Percentiles rank a stretch among this genome's conserved stretches.
These are phyloP conservation scores for Myathropa florea DNA, from an alignment of 2,888 invertebrate genomes.

Conservation along the genomic window DNA sequence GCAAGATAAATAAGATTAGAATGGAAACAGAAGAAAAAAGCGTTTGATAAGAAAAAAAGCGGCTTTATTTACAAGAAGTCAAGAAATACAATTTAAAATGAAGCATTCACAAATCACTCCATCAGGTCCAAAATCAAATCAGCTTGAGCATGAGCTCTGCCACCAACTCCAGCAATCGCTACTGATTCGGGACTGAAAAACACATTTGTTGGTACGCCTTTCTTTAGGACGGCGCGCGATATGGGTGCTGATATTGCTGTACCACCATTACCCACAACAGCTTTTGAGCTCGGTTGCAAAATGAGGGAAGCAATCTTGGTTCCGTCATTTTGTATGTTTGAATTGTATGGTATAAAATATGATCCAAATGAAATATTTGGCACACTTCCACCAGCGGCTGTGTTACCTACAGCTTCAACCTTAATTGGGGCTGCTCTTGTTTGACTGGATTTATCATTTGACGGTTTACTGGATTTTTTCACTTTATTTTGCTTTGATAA, in stretches of 20 bases:
- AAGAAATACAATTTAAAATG: conserved; percentile 38
- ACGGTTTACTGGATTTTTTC: not conserved
- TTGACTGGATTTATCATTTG: conserved; percentile 15
- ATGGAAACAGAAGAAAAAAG: not conserved
- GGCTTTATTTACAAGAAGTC: conserved; percentile 66
- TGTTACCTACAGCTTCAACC: conserved; percentile 77
- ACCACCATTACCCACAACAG: conserved; percentile 85
- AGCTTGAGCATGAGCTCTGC: conserved; percentile 88
- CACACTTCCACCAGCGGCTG: conserved; percentile 76
- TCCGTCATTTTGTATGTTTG: conserved; percentile 58
- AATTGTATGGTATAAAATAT: conserved; percentile 77
- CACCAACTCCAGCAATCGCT: conserved; percentile 88
- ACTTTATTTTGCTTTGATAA: not conserved
- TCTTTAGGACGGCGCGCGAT: conserved; percentile 84
- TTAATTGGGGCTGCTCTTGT: conserved; percentile 70
- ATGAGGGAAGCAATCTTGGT: conserved; percentile 80
- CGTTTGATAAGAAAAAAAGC: conserved; percentile 17
- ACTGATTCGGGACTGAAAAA: conserved; percentile 86
- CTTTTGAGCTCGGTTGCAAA: conserved; percentile 85
- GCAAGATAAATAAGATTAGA: not conserved
- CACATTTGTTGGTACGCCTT: conserved; percentile 84
- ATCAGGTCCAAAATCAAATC: conserved; percentile 84
- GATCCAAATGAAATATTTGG: conserved; percentile 77
- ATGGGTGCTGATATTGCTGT: conserved; percentile 87
- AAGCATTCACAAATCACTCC: conserved; percentile 48